Evolutionary conservation across 2,113 vertebrate genomes (phyloP), one percentile per base, ranked within the genome.

Genomic region (Mionectes macconnelli): DNA sequence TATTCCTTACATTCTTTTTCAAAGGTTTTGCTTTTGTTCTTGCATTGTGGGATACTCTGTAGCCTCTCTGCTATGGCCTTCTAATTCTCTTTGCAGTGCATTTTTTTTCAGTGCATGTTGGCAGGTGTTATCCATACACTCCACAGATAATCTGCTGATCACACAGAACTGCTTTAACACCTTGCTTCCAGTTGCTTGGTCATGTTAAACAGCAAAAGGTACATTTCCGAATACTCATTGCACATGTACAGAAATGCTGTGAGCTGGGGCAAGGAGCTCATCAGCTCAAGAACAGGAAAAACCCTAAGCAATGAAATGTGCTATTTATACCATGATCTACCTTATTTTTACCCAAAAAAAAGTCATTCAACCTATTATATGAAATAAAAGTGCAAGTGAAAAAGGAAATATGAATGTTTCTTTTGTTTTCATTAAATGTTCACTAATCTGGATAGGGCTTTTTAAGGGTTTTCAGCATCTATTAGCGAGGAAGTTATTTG

Each of bases 141-240:
- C 57, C n/a, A 64, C 52, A 91, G 73, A 76, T 76, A 92, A 75
- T 2, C 0, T 3, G 8, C 73, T 84, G 77, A 89, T 96, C 57
- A 53, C 44, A 49, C 1, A 1, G 40, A 91, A 33, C 37, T 53
- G 44, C 37, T 84, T 89, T 79, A 68, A 45, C 70, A 78, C 52
- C 60, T 89, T 94, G 47, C 44, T 95, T 92, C 62, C 89, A 94
- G 80, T 64, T 89, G 69, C n/a, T 87, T 75, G n/a, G n/a, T 79
- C 16, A 3, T 82, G 44, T 93, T 76, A 76, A 92, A 84, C 49
- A 87, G 73, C 68, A 89, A 89, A 94, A 84, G 44, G 49, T 84
- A 67, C 64, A 64, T 49, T 95, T 87, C 80, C 0, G 0, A 82
- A 49, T 79, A 68, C 35, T 81, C 52, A 24, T n/a, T 44, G 60